Conservation (phyloP, 2,113 vertebrate species). For the Myrmecobius fasciatus region DNA sequence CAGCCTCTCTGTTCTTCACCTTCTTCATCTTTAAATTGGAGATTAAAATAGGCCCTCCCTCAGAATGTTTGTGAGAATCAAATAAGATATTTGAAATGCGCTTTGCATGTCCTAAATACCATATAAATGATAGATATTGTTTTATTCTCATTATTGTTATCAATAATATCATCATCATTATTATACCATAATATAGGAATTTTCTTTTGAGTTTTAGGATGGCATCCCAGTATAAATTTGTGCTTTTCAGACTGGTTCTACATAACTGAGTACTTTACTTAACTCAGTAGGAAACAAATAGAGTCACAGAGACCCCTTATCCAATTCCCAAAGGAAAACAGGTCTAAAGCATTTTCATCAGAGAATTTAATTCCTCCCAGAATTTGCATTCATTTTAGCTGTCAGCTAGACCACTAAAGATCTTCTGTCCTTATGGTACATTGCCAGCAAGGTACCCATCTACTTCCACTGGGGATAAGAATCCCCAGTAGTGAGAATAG, state of each 20-base stretch:
- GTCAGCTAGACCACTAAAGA: conserved; percentile 67
- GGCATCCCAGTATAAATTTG: conserved; percentile 29
- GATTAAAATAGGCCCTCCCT: background rate
- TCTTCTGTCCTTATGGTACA: conserved; percentile 53
- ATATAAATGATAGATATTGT: background rate
- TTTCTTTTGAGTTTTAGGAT: conserved; percentile 25
- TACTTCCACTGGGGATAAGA: conserved; percentile 73
- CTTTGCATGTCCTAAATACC: background rate
- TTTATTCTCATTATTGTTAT: background rate
- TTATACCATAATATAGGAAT: background rate
- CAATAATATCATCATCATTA: background rate
- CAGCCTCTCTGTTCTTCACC: background rate
- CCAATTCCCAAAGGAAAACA: conserved; percentile 49
- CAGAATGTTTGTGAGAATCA: background rate
- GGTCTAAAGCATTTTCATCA: conserved; percentile 48
- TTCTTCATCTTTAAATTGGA: background rate
- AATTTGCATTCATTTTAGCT: conserved; percentile 71
- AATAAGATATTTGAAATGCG: background rate
- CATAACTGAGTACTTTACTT: conserved; percentile 1
- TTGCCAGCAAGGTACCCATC: conserved; percentile 70
- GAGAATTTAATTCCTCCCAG: conserved; percentile 53
- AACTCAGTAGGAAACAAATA: conserved; percentile 26
- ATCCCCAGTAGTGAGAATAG: conserved; percentile 69
- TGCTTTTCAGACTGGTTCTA: background rate
- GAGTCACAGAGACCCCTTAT: background rate